Evolutionary conservation across 2,113 vertebrate species (phyloP).

Genomic region (Capreolus pygargus): DNA sequence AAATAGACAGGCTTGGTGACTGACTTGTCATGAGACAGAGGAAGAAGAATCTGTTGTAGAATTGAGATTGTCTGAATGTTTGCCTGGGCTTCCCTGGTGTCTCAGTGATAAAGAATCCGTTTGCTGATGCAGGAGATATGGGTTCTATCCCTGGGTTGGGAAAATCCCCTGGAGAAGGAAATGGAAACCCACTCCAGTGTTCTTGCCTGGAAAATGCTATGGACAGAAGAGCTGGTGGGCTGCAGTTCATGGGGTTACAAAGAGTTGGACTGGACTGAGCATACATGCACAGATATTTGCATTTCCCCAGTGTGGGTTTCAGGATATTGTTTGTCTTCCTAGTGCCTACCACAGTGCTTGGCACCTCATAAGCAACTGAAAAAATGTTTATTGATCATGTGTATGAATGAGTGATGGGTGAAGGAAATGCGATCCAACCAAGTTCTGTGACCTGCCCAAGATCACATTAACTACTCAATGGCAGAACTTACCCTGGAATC

Average conservation of each 20-base stretch:
- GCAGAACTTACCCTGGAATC: background rate
- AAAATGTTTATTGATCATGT: background rate
- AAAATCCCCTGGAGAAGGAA: background rate
- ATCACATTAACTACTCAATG: background rate
- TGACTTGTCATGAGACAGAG: background rate
- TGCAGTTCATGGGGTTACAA: background rate
- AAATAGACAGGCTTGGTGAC: background rate
- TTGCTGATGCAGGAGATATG: background rate
- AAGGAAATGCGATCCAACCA: background rate
- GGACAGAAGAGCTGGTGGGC: background rate
- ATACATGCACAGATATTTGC: background rate
- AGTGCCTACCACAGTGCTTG: background rate
- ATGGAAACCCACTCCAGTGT: background rate
- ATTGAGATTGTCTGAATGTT: background rate
- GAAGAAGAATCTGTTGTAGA: background rate
- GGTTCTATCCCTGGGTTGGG: background rate
- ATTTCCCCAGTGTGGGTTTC: background rate
- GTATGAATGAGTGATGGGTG: background rate
- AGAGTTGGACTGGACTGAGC: background rate
- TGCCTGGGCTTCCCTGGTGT: background rate
- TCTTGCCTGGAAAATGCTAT: background rate
- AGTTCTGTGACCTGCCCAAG: background rate
- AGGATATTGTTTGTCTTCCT: background rate
- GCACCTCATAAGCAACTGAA: background rate
- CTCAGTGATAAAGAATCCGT: background rate